Evolutionary conservation across 2,797 vertebrate genomes (phyloP), one percentile per base, ranked within the genome.

Genomic region (Sciurus carolinensis): DNA sequence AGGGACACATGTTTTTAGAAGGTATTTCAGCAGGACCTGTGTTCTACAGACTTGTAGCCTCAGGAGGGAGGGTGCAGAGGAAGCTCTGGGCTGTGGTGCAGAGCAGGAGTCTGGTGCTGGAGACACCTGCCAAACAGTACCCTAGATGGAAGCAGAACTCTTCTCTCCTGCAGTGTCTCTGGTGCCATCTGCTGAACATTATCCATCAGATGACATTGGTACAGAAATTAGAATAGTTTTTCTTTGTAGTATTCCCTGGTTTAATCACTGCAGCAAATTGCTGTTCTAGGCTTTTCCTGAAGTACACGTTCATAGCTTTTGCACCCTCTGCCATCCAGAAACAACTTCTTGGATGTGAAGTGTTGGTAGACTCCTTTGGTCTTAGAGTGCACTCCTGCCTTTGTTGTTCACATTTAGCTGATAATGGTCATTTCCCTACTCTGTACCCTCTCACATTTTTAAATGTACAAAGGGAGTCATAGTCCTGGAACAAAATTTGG

Each of bases 401-500:
- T 81, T 71, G 14, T 47, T 92, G 7, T 86, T 76, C 36, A 36
- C 17, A 47, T 24, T 73, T 11, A 89, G 57, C 67, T 64, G 62
- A 30, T 81, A 24, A 33, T 64, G 57, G 30, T 44, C 52, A 0
- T 95, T 85, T 90, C 26, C 54, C 85, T 80, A 18, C 62, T 30
- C 12, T 89, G 24, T 72, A 30, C 94, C 71, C 28, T 73, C 22
- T 90, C 50, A 36, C 10, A 57, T 62, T 82, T 62, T 86, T 62
- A 96, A 82, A 28, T 94, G 39, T 81, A 26, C 83, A 90, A 72
- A 64, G 52, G 12, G 12, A 84, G 26, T 33, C 30, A 30, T 84
- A 50, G 36, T 57, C 18, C 30, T 57, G 28, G 22, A 50, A 39
- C 47, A 73, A 26, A 52, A 90, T 73, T 42, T 85, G 85, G 66